These are phyloP conservation scores for Ditula angustiorana DNA, from an alignment of 2,888 invertebrate genomes.

Conservation along the genomic window DNA sequence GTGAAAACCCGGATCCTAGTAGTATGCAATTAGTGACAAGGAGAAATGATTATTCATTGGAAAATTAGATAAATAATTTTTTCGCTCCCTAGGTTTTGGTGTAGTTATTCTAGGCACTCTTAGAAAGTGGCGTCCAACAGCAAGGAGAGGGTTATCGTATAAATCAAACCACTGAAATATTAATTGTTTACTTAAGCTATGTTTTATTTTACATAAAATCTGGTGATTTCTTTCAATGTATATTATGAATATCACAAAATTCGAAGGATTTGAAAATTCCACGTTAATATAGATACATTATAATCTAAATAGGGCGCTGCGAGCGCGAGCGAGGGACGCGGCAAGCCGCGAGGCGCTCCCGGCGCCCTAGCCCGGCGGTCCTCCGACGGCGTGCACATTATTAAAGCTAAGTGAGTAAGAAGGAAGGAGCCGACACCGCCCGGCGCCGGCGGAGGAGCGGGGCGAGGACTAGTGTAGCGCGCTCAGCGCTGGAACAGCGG, in stretches of 20 bases:
- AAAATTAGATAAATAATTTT: no score
- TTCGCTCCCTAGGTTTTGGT: no score
- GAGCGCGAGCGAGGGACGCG: constrained; percentile 74
- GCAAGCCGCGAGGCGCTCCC: constrained; percentile 65
- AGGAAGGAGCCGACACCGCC: constrained; percentile 80
- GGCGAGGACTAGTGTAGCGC: constrained; percentile 72
- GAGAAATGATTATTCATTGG: no score
- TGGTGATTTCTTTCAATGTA: constrained; percentile 79
- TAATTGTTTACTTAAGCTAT: constrained; percentile 64
- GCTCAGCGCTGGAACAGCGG: constrained; percentile 90
- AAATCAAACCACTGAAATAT: constrained; percentile 30
- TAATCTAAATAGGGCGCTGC: constrained; percentile 69
- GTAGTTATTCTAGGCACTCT: neutral
- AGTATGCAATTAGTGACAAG: no score
- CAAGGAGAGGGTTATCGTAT: neutral
- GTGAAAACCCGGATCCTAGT: no score
- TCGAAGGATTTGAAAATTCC: constrained; percentile 80
- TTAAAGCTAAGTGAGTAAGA: constrained; percentile 77
- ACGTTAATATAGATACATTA: constrained; percentile 72
- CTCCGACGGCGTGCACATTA: constrained; percentile 81
- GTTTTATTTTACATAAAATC: constrained; percentile 80
- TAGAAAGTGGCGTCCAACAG: neutral
- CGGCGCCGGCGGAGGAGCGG: constrained; percentile 83
- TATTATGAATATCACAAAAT: constrained; percentile 84
- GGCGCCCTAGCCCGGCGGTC: constrained; percentile 79